phyloP scores from a whole-genome alignment of 1,140 invertebrate species.

The Lithobius niger region DNA sequence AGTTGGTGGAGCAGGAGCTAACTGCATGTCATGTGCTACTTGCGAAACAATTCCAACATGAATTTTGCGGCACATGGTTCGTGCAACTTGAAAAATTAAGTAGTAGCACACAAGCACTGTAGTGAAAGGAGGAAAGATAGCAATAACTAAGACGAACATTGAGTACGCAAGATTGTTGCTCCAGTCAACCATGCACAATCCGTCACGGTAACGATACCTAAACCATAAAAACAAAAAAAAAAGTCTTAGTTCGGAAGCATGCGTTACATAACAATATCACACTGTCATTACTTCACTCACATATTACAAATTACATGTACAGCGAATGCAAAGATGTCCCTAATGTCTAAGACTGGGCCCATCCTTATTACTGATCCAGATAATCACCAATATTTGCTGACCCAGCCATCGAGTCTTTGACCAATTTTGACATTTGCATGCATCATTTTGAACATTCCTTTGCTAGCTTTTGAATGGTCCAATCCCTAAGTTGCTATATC shows the following conservation, averaged over 20 bases:
- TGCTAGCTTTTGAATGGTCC: too few relatives aligned
- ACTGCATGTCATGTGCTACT: neutral
- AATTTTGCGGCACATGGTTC: conserved; percentile 18
- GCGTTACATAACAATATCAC: too few relatives aligned
- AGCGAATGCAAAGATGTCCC: too few relatives aligned
- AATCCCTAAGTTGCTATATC: too few relatives aligned
- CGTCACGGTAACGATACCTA: conserved; percentile 8
- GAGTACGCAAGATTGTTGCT: conserved; percentile 11
- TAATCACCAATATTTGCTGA: too few relatives aligned
- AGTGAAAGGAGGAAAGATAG: conserved; percentile 15
- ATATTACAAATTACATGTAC: too few relatives aligned
- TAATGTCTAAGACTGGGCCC: too few relatives aligned
- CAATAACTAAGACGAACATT: conserved; percentile 10
- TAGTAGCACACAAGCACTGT: conserved; percentile 19
- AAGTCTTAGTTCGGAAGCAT: neutral
- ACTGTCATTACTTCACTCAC: too few relatives aligned
- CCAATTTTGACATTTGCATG: too few relatives aligned
- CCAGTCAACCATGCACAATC: conserved; percentile 16
- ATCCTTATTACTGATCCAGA: too few relatives aligned
- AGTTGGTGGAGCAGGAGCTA: neutral
- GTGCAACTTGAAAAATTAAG: conserved; percentile 18
- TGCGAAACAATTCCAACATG: conserved; percentile 15
- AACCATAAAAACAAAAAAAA: conserved; percentile 11
- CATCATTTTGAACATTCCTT: too few relatives aligned
- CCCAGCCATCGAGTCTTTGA: too few relatives aligned